Evolutionary conservation across 1,140 invertebrate species (phyloP), one percentile per base, ranked within the genome.

Genomic region (Cyclina sinensis): DNA sequence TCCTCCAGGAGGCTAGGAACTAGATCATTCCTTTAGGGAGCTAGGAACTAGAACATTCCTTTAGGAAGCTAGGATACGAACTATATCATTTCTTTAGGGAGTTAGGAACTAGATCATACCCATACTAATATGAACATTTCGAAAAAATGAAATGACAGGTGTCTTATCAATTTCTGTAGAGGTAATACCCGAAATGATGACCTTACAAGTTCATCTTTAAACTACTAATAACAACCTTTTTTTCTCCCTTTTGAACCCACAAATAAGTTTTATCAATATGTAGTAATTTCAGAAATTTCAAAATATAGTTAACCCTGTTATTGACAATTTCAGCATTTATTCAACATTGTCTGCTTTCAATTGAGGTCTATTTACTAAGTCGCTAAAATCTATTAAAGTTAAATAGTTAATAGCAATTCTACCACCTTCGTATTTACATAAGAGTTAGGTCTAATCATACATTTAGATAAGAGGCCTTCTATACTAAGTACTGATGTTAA

Each of bases 301-400:
- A 65, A 18, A 65, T 7, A 9, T 35, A 65, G 59, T 65, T 4
- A 65, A 65, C 59, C 59, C 59, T 39, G 7, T 78, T 78, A 78
- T 78, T 54, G 74, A n/a, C 74, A 78, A 78, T 39, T 51, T 51
- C 74, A 78, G 24, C 43, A 54, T 78, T 74, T 74, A 39, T 74
- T n/a, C 70, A 43, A 37, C 30, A 21, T 39, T 43, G 18, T 39
- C 21, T 32, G n/a, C n/a, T 48, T 43, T 24, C 35, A 24, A 24
- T 74, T 78, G 14, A 51, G 14, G 27, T 32, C 48, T 37, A 21
- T 57, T 80, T 32, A 59, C 30, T 21, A 39, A 57, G 78, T 59
- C 74, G 51, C 16, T 37, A 80, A 57, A 35, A 80, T 80, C 78
- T 80, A 32, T 80, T 57, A 14, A 80, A 57, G 46, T 80, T 80